Evolutionary conservation across 2,113 vertebrate species (phyloP).

Genomic region (Callionymus lyra): DNA sequence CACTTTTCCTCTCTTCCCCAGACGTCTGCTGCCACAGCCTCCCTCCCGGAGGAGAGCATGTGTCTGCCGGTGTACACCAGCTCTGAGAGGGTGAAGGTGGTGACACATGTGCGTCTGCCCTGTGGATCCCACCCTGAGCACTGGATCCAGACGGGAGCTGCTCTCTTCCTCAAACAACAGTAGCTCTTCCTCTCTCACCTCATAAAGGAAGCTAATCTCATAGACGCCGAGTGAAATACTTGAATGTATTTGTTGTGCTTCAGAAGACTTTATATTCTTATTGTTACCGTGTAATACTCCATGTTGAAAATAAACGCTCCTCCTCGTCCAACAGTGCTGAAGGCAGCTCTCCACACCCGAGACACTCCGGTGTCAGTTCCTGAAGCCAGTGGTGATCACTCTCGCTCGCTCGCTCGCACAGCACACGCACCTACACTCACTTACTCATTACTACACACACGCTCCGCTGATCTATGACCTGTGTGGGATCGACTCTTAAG

Average conservation of each 20-base stretch:
- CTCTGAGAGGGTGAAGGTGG: constrained; percentile 78
- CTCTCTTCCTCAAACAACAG: constrained; percentile 86
- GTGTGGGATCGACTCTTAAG: constrained; percentile 47
- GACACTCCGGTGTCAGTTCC: constrained; percentile 12
- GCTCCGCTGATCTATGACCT: constrained; percentile 36
- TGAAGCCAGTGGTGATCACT: constrained; percentile 14
- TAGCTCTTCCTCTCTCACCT: constrained; percentile 41
- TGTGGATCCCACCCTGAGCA: constrained; percentile 77
- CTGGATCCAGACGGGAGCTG: constrained; percentile 91
- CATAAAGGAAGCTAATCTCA: too few species aligned
- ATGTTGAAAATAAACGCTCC: constrained; percentile 29
- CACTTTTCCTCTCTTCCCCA: constrained; percentile 28
- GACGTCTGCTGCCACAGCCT: constrained; percentile 66
- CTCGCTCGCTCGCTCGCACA: constrained; percentile 4
- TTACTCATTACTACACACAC: constrained; percentile 2
- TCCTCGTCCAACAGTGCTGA: constrained; percentile 15
- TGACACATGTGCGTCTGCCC: constrained; percentile 83
- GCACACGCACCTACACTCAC: constrained; percentile 6
- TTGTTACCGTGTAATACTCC: too few species aligned
- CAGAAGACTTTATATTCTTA: background rate
- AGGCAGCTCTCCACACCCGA: constrained; percentile 11
- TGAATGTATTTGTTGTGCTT: background rate
- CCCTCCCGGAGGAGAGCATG: constrained; percentile 75
- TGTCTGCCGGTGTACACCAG: constrained; percentile 85
- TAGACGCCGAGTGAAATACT: too few species aligned